Evolutionary conservation across 2,797 vertebrate species (phyloP).

Genomic region (Coregonus sp.): DNA sequence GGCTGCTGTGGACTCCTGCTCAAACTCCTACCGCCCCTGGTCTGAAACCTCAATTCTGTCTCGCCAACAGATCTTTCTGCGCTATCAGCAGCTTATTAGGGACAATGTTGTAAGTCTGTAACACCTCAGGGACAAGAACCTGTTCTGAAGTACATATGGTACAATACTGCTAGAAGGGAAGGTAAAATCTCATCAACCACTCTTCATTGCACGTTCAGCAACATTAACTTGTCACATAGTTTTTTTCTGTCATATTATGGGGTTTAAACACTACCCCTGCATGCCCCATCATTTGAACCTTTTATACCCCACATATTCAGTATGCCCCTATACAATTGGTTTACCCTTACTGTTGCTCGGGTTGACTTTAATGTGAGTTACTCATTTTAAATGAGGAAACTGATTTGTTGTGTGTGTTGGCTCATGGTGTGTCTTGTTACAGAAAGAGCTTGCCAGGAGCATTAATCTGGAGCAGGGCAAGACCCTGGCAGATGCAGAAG

Average conservation of each 20-base stretch:
- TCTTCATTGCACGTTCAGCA: neutral
- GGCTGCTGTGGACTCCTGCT: slow-evolving; percentile 87
- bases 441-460: slow-evolving; percentile 93
- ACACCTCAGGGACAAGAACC: slow-evolving; percentile 10
- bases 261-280: neutral
- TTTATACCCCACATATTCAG: neutral
- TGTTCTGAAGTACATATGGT: neutral
- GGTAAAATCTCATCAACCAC: neutral
- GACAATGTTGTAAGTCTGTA: slow-evolving; percentile 89
- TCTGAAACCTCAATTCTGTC: slow-evolving; percentile 89
- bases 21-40: slow-evolving; percentile 83
- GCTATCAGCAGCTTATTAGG: slow-evolving; percentile 96
- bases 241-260: neutral
- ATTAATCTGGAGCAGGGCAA: slow-evolving; percentile 96
- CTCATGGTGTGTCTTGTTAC: slow-evolving; percentile 52
- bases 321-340: neutral
- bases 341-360: neutral
- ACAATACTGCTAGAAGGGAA: too few relatives aligned
- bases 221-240: neutral
- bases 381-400: neutral
- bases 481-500: slow-evolving; percentile 95
- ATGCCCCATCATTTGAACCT: neutral
- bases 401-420: neutral
- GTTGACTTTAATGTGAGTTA: neutral
- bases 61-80: slow-evolving; percentile 91